These are phyloP conservation scores for Alfaro cultratus DNA, from an alignment of 2,797 vertebrate genomes.

Conservation along the genomic window DNA sequence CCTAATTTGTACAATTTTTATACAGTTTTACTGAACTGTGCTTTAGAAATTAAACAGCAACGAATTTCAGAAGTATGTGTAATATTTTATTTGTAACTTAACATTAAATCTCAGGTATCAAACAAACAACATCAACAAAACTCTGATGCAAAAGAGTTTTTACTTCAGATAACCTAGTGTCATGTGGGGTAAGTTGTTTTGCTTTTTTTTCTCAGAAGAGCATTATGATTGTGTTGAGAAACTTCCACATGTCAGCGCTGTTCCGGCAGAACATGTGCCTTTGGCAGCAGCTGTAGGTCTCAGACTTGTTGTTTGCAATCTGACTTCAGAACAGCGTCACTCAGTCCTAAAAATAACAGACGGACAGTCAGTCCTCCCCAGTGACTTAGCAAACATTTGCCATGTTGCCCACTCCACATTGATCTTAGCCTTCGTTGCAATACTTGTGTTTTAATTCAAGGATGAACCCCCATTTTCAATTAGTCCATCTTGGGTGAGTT, in stretches of 20 bases:
- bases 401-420: constrained; percentile 59
- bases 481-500: constrained; percentile 70
- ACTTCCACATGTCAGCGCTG: neutral
- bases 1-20: constrained; percentile 50
- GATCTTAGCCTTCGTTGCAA: constrained; percentile 45
- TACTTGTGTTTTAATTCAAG: constrained; percentile 33
- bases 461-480: constrained; percentile 64
- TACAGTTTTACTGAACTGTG: constrained; percentile 38
- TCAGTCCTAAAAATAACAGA: constrained; percentile 81
- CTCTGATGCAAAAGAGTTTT: neutral
- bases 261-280: constrained; percentile 39
- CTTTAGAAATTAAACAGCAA: constrained; percentile 13
- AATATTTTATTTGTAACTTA: neutral
- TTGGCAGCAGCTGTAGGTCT: constrained; percentile 78
- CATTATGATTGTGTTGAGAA: neutral
- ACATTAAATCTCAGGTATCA: neutral
- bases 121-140: neutral
- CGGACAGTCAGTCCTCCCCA: constrained; percentile 60
- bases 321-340: constrained; percentile 66
- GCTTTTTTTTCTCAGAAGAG: neutral
- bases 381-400: constrained; percentile 69
- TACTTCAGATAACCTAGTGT: neutral
- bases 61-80: neutral
- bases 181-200: neutral
- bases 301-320: constrained; percentile 71